Evolutionary conservation across 2,113 vertebrate species (phyloP).

Genomic region (Aegypius monachus): DNA sequence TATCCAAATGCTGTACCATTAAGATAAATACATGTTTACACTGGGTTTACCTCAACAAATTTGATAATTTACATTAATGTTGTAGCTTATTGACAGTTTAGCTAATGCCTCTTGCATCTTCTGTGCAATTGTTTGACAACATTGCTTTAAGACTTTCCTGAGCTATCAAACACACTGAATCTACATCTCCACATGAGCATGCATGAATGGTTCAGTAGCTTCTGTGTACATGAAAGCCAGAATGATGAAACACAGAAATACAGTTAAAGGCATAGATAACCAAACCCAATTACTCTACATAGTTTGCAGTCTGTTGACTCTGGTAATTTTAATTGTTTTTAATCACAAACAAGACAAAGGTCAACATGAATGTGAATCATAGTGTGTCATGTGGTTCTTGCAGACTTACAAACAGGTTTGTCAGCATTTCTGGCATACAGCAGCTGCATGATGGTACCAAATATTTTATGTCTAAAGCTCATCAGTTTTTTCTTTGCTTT

Average conservation of each 20-base stretch:
- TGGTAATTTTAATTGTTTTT: conserved; percentile 69
- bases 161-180: conserved; percentile 68
- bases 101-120: conserved; percentile 31
- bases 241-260: conserved; percentile 58
- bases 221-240: conserved; percentile 41
- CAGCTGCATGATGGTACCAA: conserved; percentile 33
- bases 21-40: not conserved
- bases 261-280: conserved; percentile 57
- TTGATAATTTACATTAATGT: conserved; percentile 43
- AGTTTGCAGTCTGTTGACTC: conserved; percentile 57
- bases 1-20: not conserved
- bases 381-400: not conserved
- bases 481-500: not conserved
- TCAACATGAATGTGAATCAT: conserved; percentile 42
- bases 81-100: conserved; percentile 53
- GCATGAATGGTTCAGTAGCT: conserved; percentile 66
- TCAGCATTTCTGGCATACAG: conserved; percentile 63
- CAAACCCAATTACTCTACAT: conserved; percentile 50
- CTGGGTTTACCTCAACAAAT: not conserved
- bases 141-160: conserved; percentile 46
- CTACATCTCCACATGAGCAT: conserved; percentile 32
- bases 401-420: conserved; percentile 61
- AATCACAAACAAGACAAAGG: conserved; percentile 62
- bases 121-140: conserved; percentile 56
- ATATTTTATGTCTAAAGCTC: conserved; percentile 29